Percentiles rank a stretch among this genome's conserved stretches.
phyloP scores from a whole-genome alignment of 2,797 vertebrate species.

The Botia kubotai region DNA sequence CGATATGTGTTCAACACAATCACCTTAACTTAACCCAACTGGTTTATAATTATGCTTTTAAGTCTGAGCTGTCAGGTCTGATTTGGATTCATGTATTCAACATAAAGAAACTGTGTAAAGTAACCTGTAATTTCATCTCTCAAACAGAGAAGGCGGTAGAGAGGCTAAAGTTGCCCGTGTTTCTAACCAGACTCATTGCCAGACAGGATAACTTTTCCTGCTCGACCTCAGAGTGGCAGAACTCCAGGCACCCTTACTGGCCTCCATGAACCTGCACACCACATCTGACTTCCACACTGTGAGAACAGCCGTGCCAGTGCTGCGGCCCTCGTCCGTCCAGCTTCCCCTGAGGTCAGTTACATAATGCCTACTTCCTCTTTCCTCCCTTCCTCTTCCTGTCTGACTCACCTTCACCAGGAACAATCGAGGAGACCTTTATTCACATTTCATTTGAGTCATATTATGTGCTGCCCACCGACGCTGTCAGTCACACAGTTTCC shows the following conservation, averaged over 20 bases:
- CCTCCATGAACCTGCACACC: slow-evolving; percentile 35
- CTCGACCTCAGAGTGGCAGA: slow-evolving; percentile 21
- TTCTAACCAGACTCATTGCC: background rate
- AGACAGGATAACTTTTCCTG: slow-evolving; percentile 23
- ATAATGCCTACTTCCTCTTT: slow-evolving; percentile 68
- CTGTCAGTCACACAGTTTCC: slow-evolving; percentile 45
- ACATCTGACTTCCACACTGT: slow-evolving; percentile 19
- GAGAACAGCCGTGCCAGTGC: slow-evolving; percentile 52
- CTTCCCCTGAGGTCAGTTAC: slow-evolving; percentile 59
- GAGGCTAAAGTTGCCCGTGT: too few species aligned
- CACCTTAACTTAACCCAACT: too few species aligned
- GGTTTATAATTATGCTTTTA: too few species aligned
- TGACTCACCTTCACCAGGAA: slow-evolving; percentile 68
- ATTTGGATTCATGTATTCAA: too few species aligned
- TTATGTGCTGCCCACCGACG: slow-evolving; percentile 39
- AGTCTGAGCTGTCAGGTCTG: too few species aligned
- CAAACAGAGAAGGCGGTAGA: too few species aligned
- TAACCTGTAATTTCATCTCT: too few species aligned
- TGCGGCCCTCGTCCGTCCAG: slow-evolving; percentile 46
- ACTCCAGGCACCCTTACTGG: slow-evolving; percentile 17
- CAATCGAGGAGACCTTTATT: slow-evolving; percentile 51
- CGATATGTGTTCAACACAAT: too few species aligned
- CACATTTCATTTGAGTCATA: slow-evolving; percentile 46
- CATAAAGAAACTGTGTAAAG: too few species aligned
- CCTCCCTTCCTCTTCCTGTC: slow-evolving; percentile 72